Evolutionary conservation across 2,113 vertebrate species (phyloP).

Genomic region (Chaenogobius annularis): DNA sequence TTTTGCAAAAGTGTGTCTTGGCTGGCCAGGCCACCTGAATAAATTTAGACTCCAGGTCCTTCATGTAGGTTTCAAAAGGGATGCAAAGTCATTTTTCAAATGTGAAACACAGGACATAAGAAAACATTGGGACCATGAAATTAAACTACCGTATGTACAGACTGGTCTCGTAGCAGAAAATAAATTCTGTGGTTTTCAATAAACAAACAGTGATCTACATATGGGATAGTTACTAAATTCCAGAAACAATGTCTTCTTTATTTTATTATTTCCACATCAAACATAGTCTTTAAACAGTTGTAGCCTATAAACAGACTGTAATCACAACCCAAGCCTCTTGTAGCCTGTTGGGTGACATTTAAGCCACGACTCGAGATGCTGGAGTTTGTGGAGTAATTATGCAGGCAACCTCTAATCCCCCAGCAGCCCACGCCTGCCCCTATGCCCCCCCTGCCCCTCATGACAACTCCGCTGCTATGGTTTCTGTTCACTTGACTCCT

Average conservation of each 20-base stretch:
- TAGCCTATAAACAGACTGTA: slow-evolving; percentile 4
- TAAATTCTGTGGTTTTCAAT: too few species aligned
- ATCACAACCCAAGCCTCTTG: slow-evolving; percentile 26
- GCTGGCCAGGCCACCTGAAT: too few species aligned
- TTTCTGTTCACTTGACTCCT: slow-evolving; percentile 1
- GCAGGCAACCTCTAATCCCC: slow-evolving; percentile 49
- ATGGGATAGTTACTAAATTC: too few species aligned
- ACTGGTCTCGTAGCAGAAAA: too few species aligned
- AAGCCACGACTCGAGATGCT: slow-evolving; percentile 38
- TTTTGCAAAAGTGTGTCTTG: too few species aligned
- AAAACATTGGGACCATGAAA: too few species aligned
- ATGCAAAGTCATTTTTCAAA: too few species aligned
- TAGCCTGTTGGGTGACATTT: slow-evolving; percentile 37
- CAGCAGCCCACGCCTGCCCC: slow-evolving; percentile 7
- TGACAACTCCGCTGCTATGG: neutral
- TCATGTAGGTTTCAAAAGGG: too few species aligned
- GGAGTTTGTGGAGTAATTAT: slow-evolving; percentile 48
- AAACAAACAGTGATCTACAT: too few species aligned
- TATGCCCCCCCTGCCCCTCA: neutral
- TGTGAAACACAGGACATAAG: too few species aligned
- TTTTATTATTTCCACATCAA: slow-evolving; percentile 12
- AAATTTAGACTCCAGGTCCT: too few species aligned
- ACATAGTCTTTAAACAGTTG: slow-evolving; percentile 5
- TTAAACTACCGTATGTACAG: too few species aligned
- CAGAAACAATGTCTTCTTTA: neutral